Percentiles rank a stretch among this genome's conserved stretches.
These are phyloP conservation scores for Rotaria socialis DNA, from an alignment of 2,888 invertebrate genomes.

Conservation along the genomic window DNA sequence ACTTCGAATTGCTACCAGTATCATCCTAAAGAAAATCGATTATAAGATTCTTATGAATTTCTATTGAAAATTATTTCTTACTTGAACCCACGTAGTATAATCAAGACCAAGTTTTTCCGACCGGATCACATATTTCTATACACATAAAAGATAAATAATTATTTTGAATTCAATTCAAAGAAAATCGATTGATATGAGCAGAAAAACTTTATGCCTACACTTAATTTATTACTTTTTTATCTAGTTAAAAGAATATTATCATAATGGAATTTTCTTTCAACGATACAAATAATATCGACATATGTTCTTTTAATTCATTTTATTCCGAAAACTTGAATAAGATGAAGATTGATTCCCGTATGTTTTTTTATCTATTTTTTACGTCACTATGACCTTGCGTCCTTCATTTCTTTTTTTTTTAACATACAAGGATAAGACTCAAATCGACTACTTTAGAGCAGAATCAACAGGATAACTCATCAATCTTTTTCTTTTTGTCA, in stretches of 20 bases:
- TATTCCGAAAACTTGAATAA: neutral
- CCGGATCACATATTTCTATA: conserved; percentile 34
- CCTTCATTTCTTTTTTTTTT: no score
- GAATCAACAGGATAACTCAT: no score
- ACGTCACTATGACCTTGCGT: neutral
- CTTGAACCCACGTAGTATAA: conserved; percentile 40
- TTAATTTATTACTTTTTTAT: neutral
- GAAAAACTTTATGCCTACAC: neutral
- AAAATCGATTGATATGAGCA: neutral
- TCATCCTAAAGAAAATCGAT: conserved; percentile 30
- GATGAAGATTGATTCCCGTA: neutral
- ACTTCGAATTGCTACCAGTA: conserved; percentile 25
- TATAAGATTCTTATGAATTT: neutral
- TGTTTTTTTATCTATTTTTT: neutral
- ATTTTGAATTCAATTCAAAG: neutral
- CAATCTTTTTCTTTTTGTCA: no score
- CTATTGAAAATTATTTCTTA: neutral
- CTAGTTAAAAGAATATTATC: neutral
- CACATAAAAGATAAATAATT: neutral
- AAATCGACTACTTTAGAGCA: no score
- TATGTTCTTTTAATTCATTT: neutral
- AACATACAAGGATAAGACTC: no score
- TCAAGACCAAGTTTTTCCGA: conserved; percentile 38
- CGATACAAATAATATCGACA: no score
- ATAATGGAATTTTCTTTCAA: neutral